Evolutionary conservation across 2,888 invertebrate species (phyloP).

Genomic region (Callosobruchus maculatus): DNA sequence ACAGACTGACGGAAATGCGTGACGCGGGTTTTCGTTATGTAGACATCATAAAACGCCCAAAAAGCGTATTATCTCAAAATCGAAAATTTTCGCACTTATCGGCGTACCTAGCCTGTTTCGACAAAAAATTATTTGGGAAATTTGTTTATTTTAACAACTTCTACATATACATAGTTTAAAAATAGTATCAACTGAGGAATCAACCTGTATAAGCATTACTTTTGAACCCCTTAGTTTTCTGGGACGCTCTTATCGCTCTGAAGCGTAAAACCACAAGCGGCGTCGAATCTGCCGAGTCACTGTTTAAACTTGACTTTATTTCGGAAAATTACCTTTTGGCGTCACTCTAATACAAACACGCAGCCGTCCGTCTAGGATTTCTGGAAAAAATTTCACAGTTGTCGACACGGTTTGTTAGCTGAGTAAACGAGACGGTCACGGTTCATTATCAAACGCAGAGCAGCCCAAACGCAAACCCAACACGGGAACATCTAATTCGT

Average conservation of each 20-base stretch:
- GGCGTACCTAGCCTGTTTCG: too few relatives aligned
- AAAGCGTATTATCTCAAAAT: too few relatives aligned
- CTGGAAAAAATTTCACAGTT: conserved; percentile 33
- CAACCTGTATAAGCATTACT: not conserved
- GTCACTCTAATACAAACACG: conserved; percentile 15
- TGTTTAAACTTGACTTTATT: conserved; percentile 34
- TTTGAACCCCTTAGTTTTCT: not conserved
- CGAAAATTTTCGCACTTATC: too few relatives aligned
- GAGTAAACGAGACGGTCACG: conserved; percentile 30
- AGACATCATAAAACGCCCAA: too few relatives aligned
- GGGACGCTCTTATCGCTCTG: not conserved
- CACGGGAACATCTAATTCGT: conserved; percentile 16
- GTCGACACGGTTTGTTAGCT: conserved; percentile 32
- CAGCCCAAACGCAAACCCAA: too few relatives aligned
- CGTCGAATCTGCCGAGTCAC: conserved; percentile 28
- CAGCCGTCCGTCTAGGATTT: not conserved
- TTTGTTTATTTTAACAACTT: too few relatives aligned
- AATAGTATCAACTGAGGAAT: too few relatives aligned
- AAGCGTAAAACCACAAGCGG: not conserved
- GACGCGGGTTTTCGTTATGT: too few relatives aligned
- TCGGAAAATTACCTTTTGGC: conserved; percentile 34
- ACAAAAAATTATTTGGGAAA: too few relatives aligned
- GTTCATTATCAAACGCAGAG: too few relatives aligned
- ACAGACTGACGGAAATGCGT: too few relatives aligned
- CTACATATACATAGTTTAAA: too few relatives aligned